phyloP scores from a whole-genome alignment of 2,888 invertebrate species.

The Isotomurus palustris region DNA sequence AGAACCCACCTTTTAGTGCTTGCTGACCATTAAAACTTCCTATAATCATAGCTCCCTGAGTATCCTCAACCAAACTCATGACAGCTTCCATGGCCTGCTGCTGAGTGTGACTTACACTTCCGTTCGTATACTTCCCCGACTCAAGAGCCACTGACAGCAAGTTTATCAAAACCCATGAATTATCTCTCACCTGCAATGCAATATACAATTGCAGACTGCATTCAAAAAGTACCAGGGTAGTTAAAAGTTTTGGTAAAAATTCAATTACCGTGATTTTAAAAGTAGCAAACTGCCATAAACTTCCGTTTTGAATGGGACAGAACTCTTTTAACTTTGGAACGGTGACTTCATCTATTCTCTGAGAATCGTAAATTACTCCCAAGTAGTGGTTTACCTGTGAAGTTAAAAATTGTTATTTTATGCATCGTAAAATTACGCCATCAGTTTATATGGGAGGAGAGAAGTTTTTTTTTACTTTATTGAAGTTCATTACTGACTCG shows the following conservation, averaged over 20 bases:
- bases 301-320: slow-evolving; percentile 44
- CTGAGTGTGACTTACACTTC: slow-evolving; percentile 32
- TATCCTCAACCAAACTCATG: slow-evolving; percentile 32
- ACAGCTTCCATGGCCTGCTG: slow-evolving; percentile 35
- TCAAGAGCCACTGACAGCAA: slow-evolving; percentile 39
- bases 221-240: too few relatives aligned
- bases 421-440: background rate
- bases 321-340: slow-evolving; percentile 33
- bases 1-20: slow-evolving; percentile 39
- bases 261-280: slow-evolving; percentile 40
- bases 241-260: background rate
- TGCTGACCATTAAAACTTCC: slow-evolving; percentile 41
- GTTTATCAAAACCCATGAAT: slow-evolving; percentile 40
- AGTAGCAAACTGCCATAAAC: slow-evolving; percentile 44
- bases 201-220: background rate
- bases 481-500: slow-evolving; percentile 30
- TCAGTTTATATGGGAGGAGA: background rate
- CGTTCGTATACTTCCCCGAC: slow-evolving; percentile 30
- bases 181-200: background rate
- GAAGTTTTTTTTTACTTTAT: slow-evolving; percentile 28
- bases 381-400: slow-evolving; percentile 34
- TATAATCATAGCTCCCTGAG: slow-evolving; percentile 43
- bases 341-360: slow-evolving; percentile 34
- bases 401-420: background rate
- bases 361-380: slow-evolving; percentile 41